Percentiles rank a stretch among this genome's conserved stretches.
Evolutionary conservation across 1,140 invertebrate species (phyloP).

Genomic region (Neodiprion pinetum): DNA sequence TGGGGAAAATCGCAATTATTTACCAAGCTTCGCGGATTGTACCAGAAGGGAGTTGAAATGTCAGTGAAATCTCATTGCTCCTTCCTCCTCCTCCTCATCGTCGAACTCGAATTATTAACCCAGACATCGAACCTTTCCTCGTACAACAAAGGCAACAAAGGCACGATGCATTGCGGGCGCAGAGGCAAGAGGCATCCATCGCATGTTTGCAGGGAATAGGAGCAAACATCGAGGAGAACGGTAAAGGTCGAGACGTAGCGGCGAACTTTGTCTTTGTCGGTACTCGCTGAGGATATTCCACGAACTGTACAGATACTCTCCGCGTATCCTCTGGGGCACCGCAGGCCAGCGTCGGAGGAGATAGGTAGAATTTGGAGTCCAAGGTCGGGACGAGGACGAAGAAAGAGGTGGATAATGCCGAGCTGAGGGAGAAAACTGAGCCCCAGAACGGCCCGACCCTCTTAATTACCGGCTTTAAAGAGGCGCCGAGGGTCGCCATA

Average conservation of each 20-base stretch:
- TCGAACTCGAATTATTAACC: not conserved
- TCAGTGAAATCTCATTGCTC: too few relatives aligned
- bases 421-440: too few relatives aligned
- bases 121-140: too few relatives aligned
- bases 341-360: not conserved
- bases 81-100: not conserved
- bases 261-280: not conserved
- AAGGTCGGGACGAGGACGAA: too few relatives aligned
- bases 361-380: too few relatives aligned
- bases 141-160: too few relatives aligned
- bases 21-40: not conserved
- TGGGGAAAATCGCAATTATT: not conserved
- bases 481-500: too few relatives aligned
- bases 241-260: not conserved
- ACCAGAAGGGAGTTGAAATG: not conserved
- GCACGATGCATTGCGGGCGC: conserved; percentile 7
- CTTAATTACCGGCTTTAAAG: too few relatives aligned
- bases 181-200: too few relatives aligned
- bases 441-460: too few relatives aligned
- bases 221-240: not conserved
- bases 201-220: not conserved
- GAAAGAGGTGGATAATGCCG: too few relatives aligned
- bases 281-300: not conserved
- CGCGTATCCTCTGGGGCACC: not conserved
- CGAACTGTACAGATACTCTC: not conserved